phyloP scores from a whole-genome alignment of 2,113 vertebrate species.

The Ageneiosus marmoratus region DNA sequence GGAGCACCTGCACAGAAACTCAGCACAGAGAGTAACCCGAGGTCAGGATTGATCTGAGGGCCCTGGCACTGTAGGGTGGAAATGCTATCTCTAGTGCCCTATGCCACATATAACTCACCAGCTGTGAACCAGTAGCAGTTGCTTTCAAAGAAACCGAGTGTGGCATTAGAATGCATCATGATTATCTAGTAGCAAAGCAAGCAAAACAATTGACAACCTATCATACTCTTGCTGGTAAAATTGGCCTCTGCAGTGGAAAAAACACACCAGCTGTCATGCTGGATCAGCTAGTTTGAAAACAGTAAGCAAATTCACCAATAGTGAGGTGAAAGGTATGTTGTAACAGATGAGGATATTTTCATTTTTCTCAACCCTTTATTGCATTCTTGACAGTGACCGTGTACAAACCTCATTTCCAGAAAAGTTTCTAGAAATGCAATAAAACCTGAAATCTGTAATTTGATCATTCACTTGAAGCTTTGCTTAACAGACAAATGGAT shows the following conservation, averaged over 20 bases:
- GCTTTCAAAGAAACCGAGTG: not conserved
- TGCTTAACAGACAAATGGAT: too few relatives aligned
- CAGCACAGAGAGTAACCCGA: not conserved
- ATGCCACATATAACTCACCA: not conserved
- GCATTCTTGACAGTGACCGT: not conserved
- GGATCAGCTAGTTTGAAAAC: slow-evolving; percentile 36
- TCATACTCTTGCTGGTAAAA: slow-evolving; percentile 3
- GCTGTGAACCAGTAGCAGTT: not conserved
- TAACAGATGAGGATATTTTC: not conserved
- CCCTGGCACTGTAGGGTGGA: not conserved
- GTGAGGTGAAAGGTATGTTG: not conserved
- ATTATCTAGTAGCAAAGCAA: slow-evolving; percentile 6
- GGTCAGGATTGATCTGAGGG: not conserved
- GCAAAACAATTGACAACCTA: slow-evolving; percentile 36
- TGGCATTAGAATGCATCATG: not conserved
- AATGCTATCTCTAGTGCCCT: too few relatives aligned
- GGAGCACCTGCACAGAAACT: not conserved
- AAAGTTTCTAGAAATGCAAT: too few relatives aligned
- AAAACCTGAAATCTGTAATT: too few relatives aligned
- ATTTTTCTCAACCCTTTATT: not conserved
- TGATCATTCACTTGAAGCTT: too few relatives aligned
- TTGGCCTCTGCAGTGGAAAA: slow-evolving; percentile 27
- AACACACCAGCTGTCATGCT: slow-evolving; percentile 33
- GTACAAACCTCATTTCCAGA: too few relatives aligned
- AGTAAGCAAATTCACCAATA: slow-evolving; percentile 33